Evolutionary conservation across 2,113 vertebrate species (phyloP), one percentile per base, ranked within the genome.

Genomic region (Tylochromis polylepis): DNA sequence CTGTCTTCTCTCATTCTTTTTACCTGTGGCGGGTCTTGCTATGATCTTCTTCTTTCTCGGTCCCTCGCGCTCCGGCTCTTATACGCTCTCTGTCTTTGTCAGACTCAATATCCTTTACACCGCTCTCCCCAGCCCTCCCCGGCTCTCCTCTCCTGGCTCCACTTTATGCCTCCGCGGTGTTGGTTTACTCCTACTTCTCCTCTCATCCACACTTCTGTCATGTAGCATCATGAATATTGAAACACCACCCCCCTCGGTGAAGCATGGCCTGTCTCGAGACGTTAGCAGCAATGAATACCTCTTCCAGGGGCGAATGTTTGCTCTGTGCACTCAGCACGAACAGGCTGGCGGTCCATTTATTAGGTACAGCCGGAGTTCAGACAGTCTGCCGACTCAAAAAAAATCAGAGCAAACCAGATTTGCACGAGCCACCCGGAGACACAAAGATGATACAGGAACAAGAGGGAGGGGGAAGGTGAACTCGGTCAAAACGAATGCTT

Each of bases 201-300:
- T 87, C 82, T 87, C 81, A 88, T 86, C 58, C 27, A 77, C 20
- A 82, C 81, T 55, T 79, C 85, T 91, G 87, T 84, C 89, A 84
- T 85, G 87, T 84, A 88, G 34, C 22, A 2, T 82, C 88, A 89
- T 93, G 86, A 89, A 93, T 88, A 90, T 87, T 91, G 87, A 91
- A 85, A 75, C 81, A 15, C 15, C 70, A 29, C 22, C 84, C 62
- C 43, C 36, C 65, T 51, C 49, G 8, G 77, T 60, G 43, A 87
- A 81, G 85, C 77, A 59, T 0, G 85, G 67, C 67, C 81, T 90
- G 89, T 88, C 89, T 89, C 41, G 84, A 83, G 79, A 85, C 11
- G 86, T 93, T 86, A 86, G 59, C 22, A 58, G 49, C 82, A 5
- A 3, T 4, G 53, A 59, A 85, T 2, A 51, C n/a, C 65, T 82